A percentile compares a stretch with the other conserved stretches of the same genome.
phyloP scores from a whole-genome alignment of 2,797 vertebrate species.

The Alfaro cultratus region DNA sequence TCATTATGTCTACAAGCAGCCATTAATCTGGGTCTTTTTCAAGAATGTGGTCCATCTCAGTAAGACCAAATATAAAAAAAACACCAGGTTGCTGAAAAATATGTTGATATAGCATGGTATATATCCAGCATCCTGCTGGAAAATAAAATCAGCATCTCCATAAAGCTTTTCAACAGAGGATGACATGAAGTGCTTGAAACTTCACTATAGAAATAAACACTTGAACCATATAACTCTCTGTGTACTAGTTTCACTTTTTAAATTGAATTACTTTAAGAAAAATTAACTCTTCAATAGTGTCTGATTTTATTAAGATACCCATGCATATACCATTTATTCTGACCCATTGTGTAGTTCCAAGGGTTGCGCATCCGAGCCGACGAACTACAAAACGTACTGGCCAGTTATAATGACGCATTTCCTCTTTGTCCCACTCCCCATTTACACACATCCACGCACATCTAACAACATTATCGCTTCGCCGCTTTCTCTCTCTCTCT shows the following conservation, averaged over 20 bases:
- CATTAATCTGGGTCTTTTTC: not conserved
- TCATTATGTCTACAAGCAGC: not conserved
- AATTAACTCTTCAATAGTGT: not conserved
- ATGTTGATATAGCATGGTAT: no score
- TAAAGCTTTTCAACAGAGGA: not conserved
- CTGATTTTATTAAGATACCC: not conserved
- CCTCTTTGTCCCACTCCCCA: slow-evolving; percentile 64
- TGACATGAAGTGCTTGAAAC: not conserved
- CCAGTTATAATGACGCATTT: slow-evolving; percentile 80
- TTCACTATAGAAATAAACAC: not conserved
- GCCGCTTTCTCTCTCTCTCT: not conserved
- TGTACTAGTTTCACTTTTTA: not conserved
- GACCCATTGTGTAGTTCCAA: slow-evolving; percentile 13
- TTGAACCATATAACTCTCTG: not conserved
- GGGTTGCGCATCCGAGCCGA: not conserved
- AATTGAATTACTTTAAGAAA: not conserved
- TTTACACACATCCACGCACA: slow-evolving; percentile 26
- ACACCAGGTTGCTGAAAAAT: not conserved
- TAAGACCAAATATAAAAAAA: not conserved
- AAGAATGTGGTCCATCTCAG: not conserved
- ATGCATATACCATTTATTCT: not conserved
- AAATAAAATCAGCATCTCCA: not conserved
- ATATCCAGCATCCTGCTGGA: not conserved
- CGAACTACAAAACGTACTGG: slow-evolving; percentile 73
- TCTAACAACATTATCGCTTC: not conserved